Evolutionary conservation across 2,797 vertebrate species (phyloP).

Genomic region (Tachyglossus aculeatus): DNA sequence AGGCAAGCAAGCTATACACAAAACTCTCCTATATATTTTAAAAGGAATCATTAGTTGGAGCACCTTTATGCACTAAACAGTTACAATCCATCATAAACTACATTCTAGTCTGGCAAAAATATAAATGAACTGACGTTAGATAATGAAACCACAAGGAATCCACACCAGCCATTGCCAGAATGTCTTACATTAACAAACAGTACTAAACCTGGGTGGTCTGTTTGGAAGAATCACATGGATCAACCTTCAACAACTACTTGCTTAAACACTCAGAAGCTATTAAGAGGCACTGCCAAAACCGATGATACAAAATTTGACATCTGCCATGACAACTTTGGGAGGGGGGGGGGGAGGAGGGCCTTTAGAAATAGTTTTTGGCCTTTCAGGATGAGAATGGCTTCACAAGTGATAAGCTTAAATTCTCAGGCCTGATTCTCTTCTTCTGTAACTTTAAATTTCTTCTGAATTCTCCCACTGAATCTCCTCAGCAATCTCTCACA

Average conservation of each 20-base stretch:
- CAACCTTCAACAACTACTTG: slow-evolving; percentile 41
- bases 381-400: slow-evolving; percentile 14
- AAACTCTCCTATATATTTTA: not conserved
- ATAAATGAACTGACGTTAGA: slow-evolving; percentile 39
- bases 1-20: not conserved
- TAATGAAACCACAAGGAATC: slow-evolving; percentile 39
- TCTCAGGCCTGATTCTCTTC: not conserved
- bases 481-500: not conserved
- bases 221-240: slow-evolving; percentile 60
- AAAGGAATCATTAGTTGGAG: too few species aligned
- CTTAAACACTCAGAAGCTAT: slow-evolving; percentile 40
- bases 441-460: too few species aligned
- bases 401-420: not conserved
- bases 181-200: not conserved
- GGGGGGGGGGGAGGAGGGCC: too few species aligned
- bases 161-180: slow-evolving; percentile 43
- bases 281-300: slow-evolving; percentile 50
- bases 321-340: slow-evolving; percentile 34
- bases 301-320: slow-evolving; percentile 43
- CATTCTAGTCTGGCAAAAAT: too few species aligned
- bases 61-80: too few species aligned
- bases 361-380: slow-evolving; percentile 26
- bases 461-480: too few species aligned
- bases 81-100: too few species aligned
- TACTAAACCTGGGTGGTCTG: slow-evolving; percentile 55